Base-by-base conservation (phyloP, 2,797 vertebrate species). In the Cryptoprocta ferox region DNA sequence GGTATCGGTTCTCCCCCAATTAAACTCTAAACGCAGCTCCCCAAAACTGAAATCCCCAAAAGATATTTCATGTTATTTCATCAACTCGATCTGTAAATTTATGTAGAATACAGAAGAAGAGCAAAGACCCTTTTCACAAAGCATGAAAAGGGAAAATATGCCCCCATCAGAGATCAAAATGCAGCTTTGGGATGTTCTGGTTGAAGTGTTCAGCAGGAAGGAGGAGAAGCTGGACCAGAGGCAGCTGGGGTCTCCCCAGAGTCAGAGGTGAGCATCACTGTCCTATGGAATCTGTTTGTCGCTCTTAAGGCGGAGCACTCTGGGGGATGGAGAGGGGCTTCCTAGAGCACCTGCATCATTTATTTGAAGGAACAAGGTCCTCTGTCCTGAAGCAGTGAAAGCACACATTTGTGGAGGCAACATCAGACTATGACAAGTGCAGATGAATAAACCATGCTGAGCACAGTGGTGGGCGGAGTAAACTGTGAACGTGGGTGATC, bases 31-130 rank as follows among this genome's bases (percentile, higher is more conserved):
- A 28, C 48, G 30, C 50, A 89, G n/a, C 32, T 70, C 16, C 45
- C 45, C 59, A 70, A 79, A 79, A 79, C 4, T 76, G 68, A 94
- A 96, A 90, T 66, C 39, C 15, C 42, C n/a, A 87, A 92, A 80
- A 70, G 18, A 45, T 84, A 70, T 48, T 65, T 73, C 35, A 7
- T 37, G 21, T 11, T 7, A 92, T 39, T 76, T 65, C 2, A 82
- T 68, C 71, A 73, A 68, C 56, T 73, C 82, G 2, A 87, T 83
- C 61, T 95, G 66, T 50, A 96, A 97, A 92, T 95, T 71, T 45
- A 71, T 78, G 10, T 26, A 84, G 30, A 84, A 35, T 56, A 95
- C 84, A 15, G 11, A 80, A 39, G 39, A 66, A 91, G 3, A 95
- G 5, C 39, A 86, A 93, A 93, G 76, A 79, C 24, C 42, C 2